Conservation (phyloP, 2,888 invertebrate genomes). For the Lithodes maja region DNA sequence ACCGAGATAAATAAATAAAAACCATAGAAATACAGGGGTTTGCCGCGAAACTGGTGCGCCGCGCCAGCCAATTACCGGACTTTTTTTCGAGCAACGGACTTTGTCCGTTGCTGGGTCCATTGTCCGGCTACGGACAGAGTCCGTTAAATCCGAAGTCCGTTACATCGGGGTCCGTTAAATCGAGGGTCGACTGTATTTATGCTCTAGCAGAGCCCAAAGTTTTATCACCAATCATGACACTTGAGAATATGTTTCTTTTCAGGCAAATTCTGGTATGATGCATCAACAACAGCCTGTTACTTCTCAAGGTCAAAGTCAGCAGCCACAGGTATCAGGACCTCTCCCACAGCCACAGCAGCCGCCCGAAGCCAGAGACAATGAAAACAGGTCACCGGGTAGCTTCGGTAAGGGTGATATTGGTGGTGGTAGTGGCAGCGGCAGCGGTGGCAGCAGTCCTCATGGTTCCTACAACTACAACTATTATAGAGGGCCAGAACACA, state of each 20-base stretch:
- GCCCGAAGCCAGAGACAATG: slow-evolving; percentile 36
- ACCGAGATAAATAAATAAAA: no score
- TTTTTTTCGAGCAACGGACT: no score
- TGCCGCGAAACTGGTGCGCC: no score
- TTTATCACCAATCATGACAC: no score
- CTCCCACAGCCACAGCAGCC: slow-evolving; percentile 17
- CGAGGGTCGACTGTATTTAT: no score
- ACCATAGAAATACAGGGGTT: no score
- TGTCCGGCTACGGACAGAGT: no score
- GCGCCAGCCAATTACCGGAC: no score
- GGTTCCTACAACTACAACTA: slow-evolving; percentile 31
- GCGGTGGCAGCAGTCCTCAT: slow-evolving; percentile 33
- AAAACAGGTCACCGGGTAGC: slow-evolving; percentile 42
- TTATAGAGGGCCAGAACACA: slow-evolving; percentile 35
- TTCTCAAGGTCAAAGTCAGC: slow-evolving; percentile 44
- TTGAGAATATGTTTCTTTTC: background rate
- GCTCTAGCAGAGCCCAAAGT: no score
- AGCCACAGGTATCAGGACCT: slow-evolving; percentile 15
- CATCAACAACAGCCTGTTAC: slow-evolving; percentile 37
- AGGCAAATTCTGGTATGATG: slow-evolving; percentile 34
- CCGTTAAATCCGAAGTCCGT: no score
- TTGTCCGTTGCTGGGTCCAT: no score
- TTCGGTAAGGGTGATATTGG: slow-evolving; percentile 24
- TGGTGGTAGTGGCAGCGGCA: slow-evolving; percentile 13
- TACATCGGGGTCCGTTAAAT: no score